These are phyloP conservation scores for Trachymyrmex cornetzi DNA, from an alignment of 1,140 invertebrate genomes.

Conservation along the genomic window DNA sequence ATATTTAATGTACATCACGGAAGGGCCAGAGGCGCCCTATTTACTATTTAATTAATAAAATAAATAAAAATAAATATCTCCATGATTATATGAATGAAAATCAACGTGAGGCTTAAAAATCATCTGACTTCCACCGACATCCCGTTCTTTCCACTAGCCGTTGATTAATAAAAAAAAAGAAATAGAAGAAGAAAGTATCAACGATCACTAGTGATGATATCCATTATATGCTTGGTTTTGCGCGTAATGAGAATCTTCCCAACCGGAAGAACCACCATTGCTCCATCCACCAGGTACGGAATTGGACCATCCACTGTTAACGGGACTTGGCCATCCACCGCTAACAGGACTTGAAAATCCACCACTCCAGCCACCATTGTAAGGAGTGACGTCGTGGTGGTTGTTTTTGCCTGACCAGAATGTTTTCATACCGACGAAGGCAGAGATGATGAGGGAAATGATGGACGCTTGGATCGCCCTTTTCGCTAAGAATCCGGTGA, in stretches of 20 bases:
- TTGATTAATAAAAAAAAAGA: not conserved
- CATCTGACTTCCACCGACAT: conserved; percentile 50
- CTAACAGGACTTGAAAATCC: conserved; percentile 81
- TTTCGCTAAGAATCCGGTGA: conserved; percentile 89
- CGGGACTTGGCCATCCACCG: conserved; percentile 81
- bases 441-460: conserved; percentile 89
- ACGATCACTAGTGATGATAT: conserved; percentile 69
- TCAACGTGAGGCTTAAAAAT: not conserved
- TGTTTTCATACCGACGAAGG: conserved; percentile 88
- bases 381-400: conserved; percentile 79
- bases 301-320: conserved; percentile 81
- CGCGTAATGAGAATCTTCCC: conserved; percentile 79
- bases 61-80: conserved; percentile 83
- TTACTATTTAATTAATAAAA: conserved; percentile 55
- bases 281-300: conserved; percentile 80
- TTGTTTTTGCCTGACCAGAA: conserved; percentile 83
- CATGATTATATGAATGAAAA: not conserved
- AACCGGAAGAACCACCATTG: conserved; percentile 76
- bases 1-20: conserved; percentile 73
- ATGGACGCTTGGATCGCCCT: conserved; percentile 89
- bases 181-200: not conserved
- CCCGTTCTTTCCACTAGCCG: conserved; percentile 11
- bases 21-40: not conserved
- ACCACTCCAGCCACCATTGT: conserved; percentile 83
- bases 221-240: conserved; percentile 81